Base-by-base conservation (phyloP, 2,113 vertebrate genomes). In the Ondatra zibethicus region DNA sequence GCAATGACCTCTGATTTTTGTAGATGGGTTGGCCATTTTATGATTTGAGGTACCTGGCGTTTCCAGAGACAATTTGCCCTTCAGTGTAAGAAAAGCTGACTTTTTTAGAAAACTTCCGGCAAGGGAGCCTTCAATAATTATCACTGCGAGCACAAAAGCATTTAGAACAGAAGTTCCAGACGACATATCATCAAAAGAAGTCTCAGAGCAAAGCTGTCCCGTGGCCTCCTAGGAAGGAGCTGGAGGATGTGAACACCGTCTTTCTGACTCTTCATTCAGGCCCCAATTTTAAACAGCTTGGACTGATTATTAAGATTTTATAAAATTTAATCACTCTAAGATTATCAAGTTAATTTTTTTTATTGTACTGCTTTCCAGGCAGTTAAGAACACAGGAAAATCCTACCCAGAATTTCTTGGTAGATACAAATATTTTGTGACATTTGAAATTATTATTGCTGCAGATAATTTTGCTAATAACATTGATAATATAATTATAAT, bases 301-400 rank as follows among this genome's bases (percentile, higher is more conserved):
- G n/a, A 89, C 42, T 52, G 12, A 13, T 27, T 81, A 81, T 91
- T 86, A 93, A 29, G 45, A 31, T 86, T 45, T 76, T 89, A 29
- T 86, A 6, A 65, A 89, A 47, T 63, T 92, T 42, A 61, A 61
- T 81, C 80, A 23, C 80, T 92, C 89, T 25, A 42, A 81, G 81
- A 65, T 76, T 47, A 73, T 94, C 50, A 42, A 52, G 52, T 55
- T 95, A 76, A 90, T 66, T 85, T 93, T 92, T 77, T 94, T 70
- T 65, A 86, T 93, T 85, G 14, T 77, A 45, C 25, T n/a, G 8
- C 52, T 88, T 94, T 84, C 61, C 89, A 7, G 39, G 76, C 1
- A 39, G 55, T 85, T 58, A 70, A 91, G 5, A 65, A 91, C 45
- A 91, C 31, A 88, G 27, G 76, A 73, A 63, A 45, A 85, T 65